These are phyloP conservation scores for Temnothorax rugatulus DNA, from an alignment of 2,888 invertebrate genomes.

Conservation along the genomic window DNA sequence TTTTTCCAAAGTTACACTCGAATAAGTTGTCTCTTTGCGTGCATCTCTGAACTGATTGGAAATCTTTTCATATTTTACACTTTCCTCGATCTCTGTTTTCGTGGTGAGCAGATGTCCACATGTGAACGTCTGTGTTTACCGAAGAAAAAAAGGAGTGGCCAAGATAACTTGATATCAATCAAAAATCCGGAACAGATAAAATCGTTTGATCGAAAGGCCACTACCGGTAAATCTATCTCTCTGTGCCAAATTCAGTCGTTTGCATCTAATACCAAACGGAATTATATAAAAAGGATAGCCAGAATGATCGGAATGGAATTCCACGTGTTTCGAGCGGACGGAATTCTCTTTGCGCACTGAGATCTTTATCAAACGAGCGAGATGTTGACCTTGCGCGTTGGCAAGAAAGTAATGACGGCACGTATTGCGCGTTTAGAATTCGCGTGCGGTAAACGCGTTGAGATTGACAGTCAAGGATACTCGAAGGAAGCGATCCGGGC, in stretches of 20 bases:
- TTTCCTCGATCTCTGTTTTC: neutral
- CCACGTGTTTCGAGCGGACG: conserved; percentile 1
- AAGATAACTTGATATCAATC: neutral
- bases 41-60: neutral
- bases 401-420: conserved; percentile 42
- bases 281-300: neutral
- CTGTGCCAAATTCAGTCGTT: neutral
- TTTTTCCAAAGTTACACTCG: neutral
- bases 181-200: neutral
- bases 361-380: conserved; percentile 35
- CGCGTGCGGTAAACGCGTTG: conserved; percentile 7
- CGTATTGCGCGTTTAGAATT: conserved; percentile 37
- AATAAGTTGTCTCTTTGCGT: neutral
- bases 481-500: neutral
- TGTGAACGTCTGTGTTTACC: neutral
- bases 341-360: conserved; percentile 24
- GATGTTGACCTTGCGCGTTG: conserved; percentile 20
- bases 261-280: conserved; percentile 7
- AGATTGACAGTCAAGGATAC: conserved; percentile 13
- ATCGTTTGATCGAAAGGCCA: conserved; percentile 5
- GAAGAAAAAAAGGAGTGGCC: neutral
- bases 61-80: neutral
- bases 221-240: neutral
- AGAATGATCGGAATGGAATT: conserved; percentile 44
- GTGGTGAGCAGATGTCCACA: neutral